Base-by-base conservation (phyloP, 2,888 invertebrate species). In the Leptinotarsa juncta region DNA sequence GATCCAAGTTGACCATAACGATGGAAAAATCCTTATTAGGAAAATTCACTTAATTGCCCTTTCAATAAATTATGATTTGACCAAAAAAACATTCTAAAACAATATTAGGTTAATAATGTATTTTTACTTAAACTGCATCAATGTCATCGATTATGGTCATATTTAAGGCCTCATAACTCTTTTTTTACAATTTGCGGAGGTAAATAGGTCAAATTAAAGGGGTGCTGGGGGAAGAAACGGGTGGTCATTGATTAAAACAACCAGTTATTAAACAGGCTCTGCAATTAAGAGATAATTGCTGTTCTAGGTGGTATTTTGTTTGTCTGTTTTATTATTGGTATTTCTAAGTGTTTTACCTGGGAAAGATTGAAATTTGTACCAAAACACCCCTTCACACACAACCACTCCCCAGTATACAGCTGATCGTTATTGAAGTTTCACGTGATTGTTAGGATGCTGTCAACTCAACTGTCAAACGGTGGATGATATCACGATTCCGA, bases 341-440 rank as follows among this genome's bases (percentile, higher is more conserved):
- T 67, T 70, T 55, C 51, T 65, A 70, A 62, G 70, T 53, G 67
- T 71, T 74, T 77, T 82, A 83, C 82, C 82, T 81, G 79, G 79
- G 72, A 74, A 75, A 75, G 72, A 78, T 71, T 70, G 71, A 69
- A 75, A 76, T 78, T 79, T 78, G 71, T 81, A 77, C 75, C 80
- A 84, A 84, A 85, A 85, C 83, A 86, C 85, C 86, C 86, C 82
- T 80, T 76, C 73, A 78, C 82, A 86, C 80, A 81, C 84, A 86
- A 87, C 87, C 87, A 87, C 86, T 87, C 87, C 87, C 87, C 86
- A 85, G 82, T 80, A 83, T 85, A 86, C 87, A 88, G 88, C 87
- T 88, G 88, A 88, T 88, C 87, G 85, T 86, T 86, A 87, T 77
- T 84, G 80, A 78, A 81, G 82, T 85, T 86, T 87, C 87, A 87